Base-by-base conservation (phyloP, 2,888 invertebrate genomes). In the Petrolisthes manimaculis region DNA sequence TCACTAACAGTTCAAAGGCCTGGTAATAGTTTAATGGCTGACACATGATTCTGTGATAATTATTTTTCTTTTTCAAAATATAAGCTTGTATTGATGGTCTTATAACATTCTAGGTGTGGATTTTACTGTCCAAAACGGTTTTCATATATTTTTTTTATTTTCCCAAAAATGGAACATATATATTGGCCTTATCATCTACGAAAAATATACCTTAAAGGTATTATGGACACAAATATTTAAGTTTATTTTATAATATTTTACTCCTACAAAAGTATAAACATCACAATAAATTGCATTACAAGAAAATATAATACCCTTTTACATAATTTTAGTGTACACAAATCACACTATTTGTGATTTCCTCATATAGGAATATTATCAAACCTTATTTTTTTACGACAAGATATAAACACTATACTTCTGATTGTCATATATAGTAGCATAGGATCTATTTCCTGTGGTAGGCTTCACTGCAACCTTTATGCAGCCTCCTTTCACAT, bases 101-200 rank as follows among this genome's bases (percentile, higher is more conserved):
- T 61, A 61, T 61, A 61, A 61, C 61, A 61, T 61, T 61, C 61
- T 1, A 61, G 2, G 67, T 61, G 18, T 61, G 67, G 67, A 14
- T 61, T 61, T 61, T 79, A 54, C 56, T 56, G n/a, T 18, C 3
- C 74, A 74, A 18, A 74, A 1, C 6, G 1, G 1, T 24, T 56
- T 81, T 56, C 56, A 56, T 54, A 81, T 81, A 24, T 8, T 12
- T 55, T 56, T 56, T 56, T n/a, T n/a, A 56, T 81, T 56, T 81
- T 81, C 56, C 56, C 81, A 56, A 56, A 81, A 21, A 6, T 1
- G 77, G 77, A 77, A 37, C 6, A 4, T n/a, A n/a, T n/a, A n/a
- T n/a, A n/a, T 71, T 71, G 71, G 71, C 21, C 14, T n/a, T 71
- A 21, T 61, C 21, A 56, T 81, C 3, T 4, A 12, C 14, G 24